Conservation (phyloP, 2,797 vertebrate genomes). For the Etheostoma nigrum region DNA sequence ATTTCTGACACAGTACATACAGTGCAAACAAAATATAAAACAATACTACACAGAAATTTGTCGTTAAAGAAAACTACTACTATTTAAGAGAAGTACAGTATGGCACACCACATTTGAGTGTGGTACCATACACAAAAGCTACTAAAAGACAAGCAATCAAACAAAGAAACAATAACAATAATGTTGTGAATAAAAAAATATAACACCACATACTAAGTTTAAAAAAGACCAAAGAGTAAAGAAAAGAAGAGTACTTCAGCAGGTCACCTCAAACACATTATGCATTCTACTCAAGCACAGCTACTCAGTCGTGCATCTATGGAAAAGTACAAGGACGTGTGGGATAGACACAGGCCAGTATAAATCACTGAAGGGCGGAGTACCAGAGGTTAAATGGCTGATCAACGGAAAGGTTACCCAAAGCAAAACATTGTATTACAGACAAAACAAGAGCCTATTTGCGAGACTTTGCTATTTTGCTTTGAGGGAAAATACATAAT, state of each 20-base stretch:
- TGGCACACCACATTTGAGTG: background rate
- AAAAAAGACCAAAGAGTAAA: background rate
- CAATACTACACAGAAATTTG: background rate
- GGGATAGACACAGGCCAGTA: conserved; percentile 4
- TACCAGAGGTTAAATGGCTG: conserved; percentile 11
- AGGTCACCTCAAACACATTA: background rate
- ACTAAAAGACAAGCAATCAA: background rate
- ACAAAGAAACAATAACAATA: background rate
- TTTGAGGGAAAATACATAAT: background rate
- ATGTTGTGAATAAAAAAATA: background rate
- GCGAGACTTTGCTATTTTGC: background rate
- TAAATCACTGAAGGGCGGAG: background rate
- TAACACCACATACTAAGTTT: background rate
- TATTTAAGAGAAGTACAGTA: no score
- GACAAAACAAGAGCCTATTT: background rate
- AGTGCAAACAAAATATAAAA: background rate
- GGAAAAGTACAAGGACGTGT: background rate
- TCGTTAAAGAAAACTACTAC: background rate
- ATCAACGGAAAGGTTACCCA: conserved; percentile 7
- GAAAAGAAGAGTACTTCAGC: conserved; percentile 9
- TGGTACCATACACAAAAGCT: background rate
- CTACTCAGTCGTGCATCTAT: background rate
- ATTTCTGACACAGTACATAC: background rate
- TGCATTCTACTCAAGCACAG: background rate
- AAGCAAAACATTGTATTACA: background rate